Conservation (phyloP, 2,888 invertebrate genomes). For the Acrocyrtus sp. region DNA sequence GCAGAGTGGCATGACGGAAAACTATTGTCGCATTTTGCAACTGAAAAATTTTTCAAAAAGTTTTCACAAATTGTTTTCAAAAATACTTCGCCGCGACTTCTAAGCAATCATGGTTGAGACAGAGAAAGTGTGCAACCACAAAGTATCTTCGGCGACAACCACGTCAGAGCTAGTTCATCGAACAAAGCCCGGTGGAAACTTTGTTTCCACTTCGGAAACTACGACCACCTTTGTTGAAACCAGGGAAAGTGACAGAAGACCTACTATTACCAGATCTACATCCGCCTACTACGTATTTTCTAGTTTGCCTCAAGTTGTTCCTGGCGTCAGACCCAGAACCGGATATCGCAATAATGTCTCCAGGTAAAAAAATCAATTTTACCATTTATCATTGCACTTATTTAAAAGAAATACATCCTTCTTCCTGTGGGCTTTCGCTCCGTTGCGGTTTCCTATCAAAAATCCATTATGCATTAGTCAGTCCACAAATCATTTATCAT, state of each 20-base stretch:
- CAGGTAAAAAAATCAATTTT: slow-evolving; percentile 33
- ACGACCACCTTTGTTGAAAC: slow-evolving; percentile 1
- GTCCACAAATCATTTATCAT: no score
- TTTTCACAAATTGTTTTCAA: neutral
- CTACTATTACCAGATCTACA: slow-evolving; percentile 9
- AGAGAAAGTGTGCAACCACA: slow-evolving; percentile 42
- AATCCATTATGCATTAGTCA: no score
- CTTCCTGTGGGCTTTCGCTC: no score
- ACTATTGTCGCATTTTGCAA: no score
- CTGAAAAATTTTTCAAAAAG: no score
- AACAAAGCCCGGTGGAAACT: neutral
- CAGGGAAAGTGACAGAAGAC: neutral
- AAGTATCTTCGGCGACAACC: slow-evolving; percentile 12
- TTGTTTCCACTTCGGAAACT: neutral
- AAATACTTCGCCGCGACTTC: neutral
- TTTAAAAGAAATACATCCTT: no score
- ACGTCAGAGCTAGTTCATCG: neutral
- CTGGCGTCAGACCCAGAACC: slow-evolving; percentile 26
- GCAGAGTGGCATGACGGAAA: no score
- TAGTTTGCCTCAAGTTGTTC: slow-evolving; percentile 37
- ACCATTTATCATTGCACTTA: neutral
- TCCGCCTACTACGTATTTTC: slow-evolving; percentile 42
- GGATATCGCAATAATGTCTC: slow-evolving; percentile 39
- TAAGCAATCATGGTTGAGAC: slow-evolving; percentile 35
- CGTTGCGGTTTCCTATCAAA: no score